Evolutionary conservation across 1,140 invertebrate species (phyloP), one percentile per base, ranked within the genome.

Genomic region (Sitodiplosis mosellana): DNA sequence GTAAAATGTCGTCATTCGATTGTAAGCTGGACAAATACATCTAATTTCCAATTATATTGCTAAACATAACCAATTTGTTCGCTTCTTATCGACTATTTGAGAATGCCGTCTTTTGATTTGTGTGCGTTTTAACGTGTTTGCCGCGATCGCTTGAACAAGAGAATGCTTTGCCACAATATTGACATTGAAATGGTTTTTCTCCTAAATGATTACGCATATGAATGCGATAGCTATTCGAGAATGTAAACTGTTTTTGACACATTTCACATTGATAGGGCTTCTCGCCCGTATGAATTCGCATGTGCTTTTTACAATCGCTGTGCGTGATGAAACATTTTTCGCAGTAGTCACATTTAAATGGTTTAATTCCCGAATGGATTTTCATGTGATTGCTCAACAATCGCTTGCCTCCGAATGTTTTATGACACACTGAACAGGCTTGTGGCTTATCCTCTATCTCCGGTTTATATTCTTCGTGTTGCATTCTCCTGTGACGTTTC

Each of bases 201-300:
- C 61, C 61, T n/a, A 60, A 64, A 51, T 64, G 62, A 53, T 55
- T 59, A 51, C 62, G 57, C 51, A 62, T 56, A 54, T 64, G 62
- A 43, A 59, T 60, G 37, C 61, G 63, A 58, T 64, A 59, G 52
- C 64, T 64, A 50, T 59, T 60, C 47, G 62, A 60, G 52, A 64
- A 61, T 37, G 61, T 62, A 45, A 64, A 64, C 38, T 59, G 57
- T 54, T 64, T 64, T 41, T 59, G 56, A 54, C 62, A 64, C 45
- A 62, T 59, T 41, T 54, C 59, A 46, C 62, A 64, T 36, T 55
- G 55, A 53, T 60, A 64, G 45, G 62, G 62, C 47, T 60, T 54
- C 48, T 62, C 60, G 33, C 62, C 41, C 3, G 41, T 43, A 43
- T 43, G 41, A 12, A 20, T 43, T 21, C 41, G 41, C 6, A 7